phyloP scores from a whole-genome alignment of 2,113 vertebrate species.

The Gila orcuttii region DNA sequence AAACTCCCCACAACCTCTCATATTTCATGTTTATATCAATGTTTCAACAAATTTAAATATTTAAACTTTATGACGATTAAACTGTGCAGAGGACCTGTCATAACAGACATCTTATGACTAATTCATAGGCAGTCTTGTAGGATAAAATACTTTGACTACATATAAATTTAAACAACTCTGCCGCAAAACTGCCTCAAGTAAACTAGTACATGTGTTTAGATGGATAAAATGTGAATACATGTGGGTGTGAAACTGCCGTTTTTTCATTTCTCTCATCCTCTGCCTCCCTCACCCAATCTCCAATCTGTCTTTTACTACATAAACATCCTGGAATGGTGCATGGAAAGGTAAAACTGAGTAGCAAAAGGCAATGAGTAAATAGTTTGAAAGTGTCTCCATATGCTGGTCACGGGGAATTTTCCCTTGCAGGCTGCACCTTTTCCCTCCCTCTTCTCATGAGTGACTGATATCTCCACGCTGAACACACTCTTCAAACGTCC shows the following conservation, averaged over 20 bases:
- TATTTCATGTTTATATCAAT: slow-evolving; percentile 12
- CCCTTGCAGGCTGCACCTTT: not conserved
- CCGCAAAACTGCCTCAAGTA: not conserved
- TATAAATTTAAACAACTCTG: not conserved
- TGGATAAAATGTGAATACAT: not conserved
- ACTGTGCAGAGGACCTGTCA: slow-evolving; percentile 19
- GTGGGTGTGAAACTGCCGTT: not conserved
- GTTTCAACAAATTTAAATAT: slow-evolving; percentile 39
- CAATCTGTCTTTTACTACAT: not conserved
- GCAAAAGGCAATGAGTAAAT: not conserved
- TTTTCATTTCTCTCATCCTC: not conserved
- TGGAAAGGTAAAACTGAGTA: not conserved
- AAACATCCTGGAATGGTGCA: not conserved
- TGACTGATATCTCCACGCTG: not conserved
- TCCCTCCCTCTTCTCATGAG: not conserved
- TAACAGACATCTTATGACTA: slow-evolving; percentile 27
- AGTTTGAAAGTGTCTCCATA: not conserved
- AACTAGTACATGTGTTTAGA: slow-evolving; percentile 16
- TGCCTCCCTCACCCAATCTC: not conserved
- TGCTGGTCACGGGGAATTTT: not conserved
- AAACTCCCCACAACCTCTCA: not conserved
- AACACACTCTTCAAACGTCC: not conserved
- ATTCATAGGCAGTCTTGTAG: slow-evolving; percentile 1
- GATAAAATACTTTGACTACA: not conserved
- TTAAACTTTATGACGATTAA: slow-evolving; percentile 8